A percentile compares a stretch with the other conserved stretches of the same genome.
Conservation (phyloP, 2,113 vertebrate species). For the Cathartes aura region DNA sequence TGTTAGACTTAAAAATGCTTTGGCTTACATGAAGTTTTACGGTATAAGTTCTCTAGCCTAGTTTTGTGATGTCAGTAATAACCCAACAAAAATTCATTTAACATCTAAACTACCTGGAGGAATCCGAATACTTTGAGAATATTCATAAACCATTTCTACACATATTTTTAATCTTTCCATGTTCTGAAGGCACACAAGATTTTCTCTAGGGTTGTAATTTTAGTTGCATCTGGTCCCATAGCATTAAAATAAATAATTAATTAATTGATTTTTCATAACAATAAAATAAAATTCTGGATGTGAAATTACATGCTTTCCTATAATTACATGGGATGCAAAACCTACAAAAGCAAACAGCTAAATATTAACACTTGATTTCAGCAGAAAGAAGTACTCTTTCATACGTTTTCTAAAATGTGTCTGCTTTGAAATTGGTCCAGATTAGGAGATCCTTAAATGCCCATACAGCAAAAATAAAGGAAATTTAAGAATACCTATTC, state of each 20-base stretch:
- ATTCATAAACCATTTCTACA: background rate
- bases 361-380: background rate
- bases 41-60: background rate
- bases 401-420: background rate
- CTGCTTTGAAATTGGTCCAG: background rate
- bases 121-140: background rate
- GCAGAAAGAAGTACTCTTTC: background rate
- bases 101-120: background rate
- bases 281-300: background rate
- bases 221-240: background rate
- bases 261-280: background rate
- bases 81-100: background rate
- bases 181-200: background rate
- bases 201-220: background rate
- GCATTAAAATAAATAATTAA: background rate
- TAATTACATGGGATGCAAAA: background rate
- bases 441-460: background rate
- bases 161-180: background rate
- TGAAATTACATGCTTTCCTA: background rate
- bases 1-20: background rate
- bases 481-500: background rate
- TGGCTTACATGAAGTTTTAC: background rate
- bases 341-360: background rate
- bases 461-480: background rate
- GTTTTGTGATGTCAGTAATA: background rate